A percentile compares a stretch with the other conserved stretches of the same genome.
Evolutionary conservation across 1,140 invertebrate genomes (phyloP).

Genomic region (Aphelenchoides fujianensis): DNA sequence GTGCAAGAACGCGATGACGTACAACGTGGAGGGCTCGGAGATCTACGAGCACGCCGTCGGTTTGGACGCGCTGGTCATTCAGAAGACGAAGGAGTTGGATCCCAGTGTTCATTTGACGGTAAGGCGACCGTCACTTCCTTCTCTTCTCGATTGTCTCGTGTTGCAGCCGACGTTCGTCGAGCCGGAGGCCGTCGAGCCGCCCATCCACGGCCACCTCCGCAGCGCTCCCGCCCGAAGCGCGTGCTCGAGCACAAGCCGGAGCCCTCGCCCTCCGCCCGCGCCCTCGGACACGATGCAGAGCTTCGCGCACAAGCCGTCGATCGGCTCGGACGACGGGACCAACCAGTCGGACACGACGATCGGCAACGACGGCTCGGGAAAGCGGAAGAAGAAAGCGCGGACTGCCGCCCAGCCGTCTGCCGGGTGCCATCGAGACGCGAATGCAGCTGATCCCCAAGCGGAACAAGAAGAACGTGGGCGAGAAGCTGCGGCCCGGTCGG

Average conservation of each 20-base stretch:
- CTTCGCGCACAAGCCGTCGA: neutral
- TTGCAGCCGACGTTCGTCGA: neutral
- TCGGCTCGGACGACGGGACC: slow-evolving; percentile 5
- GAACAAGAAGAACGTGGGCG: slow-evolving; percentile 8
- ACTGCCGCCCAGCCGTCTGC: slow-evolving; percentile 13
- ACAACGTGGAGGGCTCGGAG: slow-evolving; percentile 81
- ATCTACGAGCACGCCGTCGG: slow-evolving; percentile 68
- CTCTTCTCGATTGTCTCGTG: neutral
- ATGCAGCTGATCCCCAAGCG: slow-evolving; percentile 16
- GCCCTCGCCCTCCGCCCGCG: neutral
- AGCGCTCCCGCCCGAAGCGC: neutral
- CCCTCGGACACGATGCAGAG: neutral
- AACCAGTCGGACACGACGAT: neutral
- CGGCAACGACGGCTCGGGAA: neutral
- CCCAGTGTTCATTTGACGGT: slow-evolving; percentile 26
- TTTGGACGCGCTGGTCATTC: slow-evolving; percentile 40
- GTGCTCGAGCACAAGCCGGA: neutral
- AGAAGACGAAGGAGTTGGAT: slow-evolving; percentile 46
- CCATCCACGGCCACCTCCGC: neutral
- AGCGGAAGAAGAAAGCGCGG: slow-evolving; percentile 16
- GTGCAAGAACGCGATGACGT: slow-evolving; percentile 94
- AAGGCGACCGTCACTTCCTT: neutral
- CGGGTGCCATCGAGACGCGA: slow-evolving; percentile 3
- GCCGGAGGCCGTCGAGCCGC: neutral
- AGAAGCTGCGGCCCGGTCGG: slow-evolving; percentile 46